Evolutionary conservation across 2,797 vertebrate genomes (phyloP).

Genomic region (Sphenopsis melanotis): DNA sequence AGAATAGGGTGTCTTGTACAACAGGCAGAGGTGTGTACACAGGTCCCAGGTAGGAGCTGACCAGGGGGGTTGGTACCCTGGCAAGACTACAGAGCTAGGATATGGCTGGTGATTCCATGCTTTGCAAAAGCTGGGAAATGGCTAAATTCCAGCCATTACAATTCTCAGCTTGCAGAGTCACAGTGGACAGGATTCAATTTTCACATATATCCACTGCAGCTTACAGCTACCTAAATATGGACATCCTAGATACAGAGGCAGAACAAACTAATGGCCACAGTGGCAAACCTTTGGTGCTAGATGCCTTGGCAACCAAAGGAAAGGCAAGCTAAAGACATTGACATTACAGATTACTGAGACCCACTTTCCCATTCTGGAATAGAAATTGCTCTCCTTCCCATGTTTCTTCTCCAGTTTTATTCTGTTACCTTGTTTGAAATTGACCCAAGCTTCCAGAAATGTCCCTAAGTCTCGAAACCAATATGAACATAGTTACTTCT

Average conservation of each 20-base stretch:
- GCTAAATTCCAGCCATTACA: not conserved
- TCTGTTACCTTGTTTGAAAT: not conserved
- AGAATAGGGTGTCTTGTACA: not conserved
- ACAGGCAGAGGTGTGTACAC: not conserved
- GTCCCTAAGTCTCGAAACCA: not conserved
- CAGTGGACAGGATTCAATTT: not conserved
- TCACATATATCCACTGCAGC: not conserved
- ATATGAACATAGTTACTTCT: not conserved
- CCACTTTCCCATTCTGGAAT: not conserved
- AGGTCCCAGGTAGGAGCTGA: not conserved
- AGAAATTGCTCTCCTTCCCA: not conserved
- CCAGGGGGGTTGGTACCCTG: not conserved
- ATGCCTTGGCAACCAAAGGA: not conserved
- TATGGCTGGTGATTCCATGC: accelerated
- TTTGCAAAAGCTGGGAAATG: not conserved
- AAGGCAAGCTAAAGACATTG: not conserved
- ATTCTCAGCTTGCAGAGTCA: not conserved
- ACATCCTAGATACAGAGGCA: not conserved
- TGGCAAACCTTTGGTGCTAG: not conserved
- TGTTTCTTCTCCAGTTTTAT: not conserved
- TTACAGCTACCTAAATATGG: not conserved
- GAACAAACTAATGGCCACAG: not conserved
- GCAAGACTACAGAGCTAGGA: not conserved
- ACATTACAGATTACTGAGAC: not conserved
- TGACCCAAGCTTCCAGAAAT: not conserved